Evolutionary conservation across 2,797 vertebrate genomes (phyloP).

Genomic region (Moxostoma hubbsi): DNA sequence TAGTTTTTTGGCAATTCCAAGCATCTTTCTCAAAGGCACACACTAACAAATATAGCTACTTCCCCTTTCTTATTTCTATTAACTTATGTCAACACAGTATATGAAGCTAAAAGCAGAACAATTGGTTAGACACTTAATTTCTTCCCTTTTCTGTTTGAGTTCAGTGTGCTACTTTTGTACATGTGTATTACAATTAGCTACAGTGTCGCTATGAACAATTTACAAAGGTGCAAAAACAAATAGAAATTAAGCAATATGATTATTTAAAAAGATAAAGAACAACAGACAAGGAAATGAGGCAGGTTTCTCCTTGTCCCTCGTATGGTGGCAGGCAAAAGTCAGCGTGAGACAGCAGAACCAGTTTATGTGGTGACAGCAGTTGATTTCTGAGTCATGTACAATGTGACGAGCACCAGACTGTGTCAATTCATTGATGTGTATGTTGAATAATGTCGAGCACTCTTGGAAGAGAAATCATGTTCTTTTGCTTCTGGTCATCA

Average conservation of each 20-base stretch:
- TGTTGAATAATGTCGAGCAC: not conserved
- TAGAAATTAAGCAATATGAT: not conserved
- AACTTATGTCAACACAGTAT: not conserved
- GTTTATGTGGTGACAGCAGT: constrained; percentile 1
- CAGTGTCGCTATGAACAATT: not conserved
- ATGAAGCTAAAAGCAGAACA: not conserved
- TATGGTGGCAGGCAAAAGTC: not conserved
- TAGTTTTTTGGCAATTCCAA: no score
- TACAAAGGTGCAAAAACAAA: not conserved
- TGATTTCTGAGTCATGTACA: constrained; percentile 5
- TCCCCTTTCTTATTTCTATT: no score
- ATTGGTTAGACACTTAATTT: not conserved
- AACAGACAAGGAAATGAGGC: not conserved
- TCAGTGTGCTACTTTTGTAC: not conserved
- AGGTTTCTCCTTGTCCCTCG: not conserved
- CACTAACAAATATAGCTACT: no score
- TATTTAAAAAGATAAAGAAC: not conserved
- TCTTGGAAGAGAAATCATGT: not conserved
- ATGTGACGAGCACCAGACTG: not conserved
- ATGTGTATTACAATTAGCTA: not conserved
- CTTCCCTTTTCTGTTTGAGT: not conserved
- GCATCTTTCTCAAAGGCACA: no score
- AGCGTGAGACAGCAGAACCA: not conserved
- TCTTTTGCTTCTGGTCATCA: constrained; percentile 22
- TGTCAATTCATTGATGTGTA: not conserved